These are phyloP conservation scores for Hipparchia sbordonii DNA, from an alignment of 2,888 invertebrate species.

Conservation along the genomic window DNA sequence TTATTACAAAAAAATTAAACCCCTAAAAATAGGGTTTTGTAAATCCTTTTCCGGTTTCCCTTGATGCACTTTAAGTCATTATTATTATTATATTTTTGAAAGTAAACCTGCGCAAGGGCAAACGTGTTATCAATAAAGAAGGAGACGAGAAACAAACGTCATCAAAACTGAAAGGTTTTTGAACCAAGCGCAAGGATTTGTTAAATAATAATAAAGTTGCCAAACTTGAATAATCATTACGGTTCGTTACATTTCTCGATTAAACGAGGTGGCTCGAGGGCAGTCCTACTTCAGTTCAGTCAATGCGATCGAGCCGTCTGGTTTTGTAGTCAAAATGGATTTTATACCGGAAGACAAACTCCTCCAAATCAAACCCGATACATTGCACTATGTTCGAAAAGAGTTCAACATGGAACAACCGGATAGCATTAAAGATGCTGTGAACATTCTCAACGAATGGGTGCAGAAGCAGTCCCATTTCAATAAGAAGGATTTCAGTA, in stretches of 20 bases:
- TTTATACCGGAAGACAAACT: conserved; percentile 30
- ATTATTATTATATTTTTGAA: background rate
- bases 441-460: conserved; percentile 56
- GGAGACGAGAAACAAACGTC: background rate
- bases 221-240: conserved; percentile 19
- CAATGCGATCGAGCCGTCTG: conserved; percentile 15
- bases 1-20: too few relatives aligned
- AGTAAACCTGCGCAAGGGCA: background rate
- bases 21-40: background rate
- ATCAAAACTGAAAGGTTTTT: background rate
- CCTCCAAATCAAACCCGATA: conserved; percentile 43
- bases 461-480: conserved; percentile 53
- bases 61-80: background rate
- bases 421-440: conserved; percentile 47
- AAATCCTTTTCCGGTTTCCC: background rate
- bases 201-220: conserved; percentile 15
- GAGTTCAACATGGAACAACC: conserved; percentile 47
- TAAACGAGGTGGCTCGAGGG: background rate
- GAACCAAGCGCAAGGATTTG: background rate
- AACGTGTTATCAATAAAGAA: background rate
- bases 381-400: conserved; percentile 46
- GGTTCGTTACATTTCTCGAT: conserved; percentile 11
- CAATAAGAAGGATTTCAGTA: conserved; percentile 51
- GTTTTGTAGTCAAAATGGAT: conserved; percentile 32
- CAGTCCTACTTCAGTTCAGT: conserved; percentile 23